A percentile compares a stretch with the other conserved stretches of the same genome.
Evolutionary conservation across 2,113 vertebrate species (phyloP).

Genomic region (Martes martes): DNA sequence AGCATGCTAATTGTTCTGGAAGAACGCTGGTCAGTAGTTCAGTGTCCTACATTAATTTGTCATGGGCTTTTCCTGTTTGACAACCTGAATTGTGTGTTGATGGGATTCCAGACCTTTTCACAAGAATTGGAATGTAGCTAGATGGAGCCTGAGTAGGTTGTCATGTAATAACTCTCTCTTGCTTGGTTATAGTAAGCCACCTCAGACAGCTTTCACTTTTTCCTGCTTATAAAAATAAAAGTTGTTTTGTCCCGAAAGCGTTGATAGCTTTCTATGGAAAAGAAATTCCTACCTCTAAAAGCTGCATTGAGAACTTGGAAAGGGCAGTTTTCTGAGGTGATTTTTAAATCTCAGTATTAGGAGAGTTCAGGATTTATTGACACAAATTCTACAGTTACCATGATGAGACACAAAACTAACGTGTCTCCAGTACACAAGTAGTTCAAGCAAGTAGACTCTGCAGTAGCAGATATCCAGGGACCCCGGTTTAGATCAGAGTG

Average conservation of each 20-base stretch:
- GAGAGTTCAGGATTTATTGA: constrained; percentile 39
- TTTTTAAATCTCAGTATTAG: constrained; percentile 20
- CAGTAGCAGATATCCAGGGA: constrained; percentile 16
- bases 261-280: constrained; percentile 78
- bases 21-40: constrained; percentile 13
- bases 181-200: neutral
- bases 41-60: neutral
- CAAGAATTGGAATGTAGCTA: constrained; percentile 20
- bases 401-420: constrained; percentile 28
- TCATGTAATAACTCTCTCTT: neutral
- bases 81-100: neutral
- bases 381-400: neutral
- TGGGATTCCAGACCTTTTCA: neutral
- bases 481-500: neutral
- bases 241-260: constrained; percentile 75
- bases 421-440: neutral
- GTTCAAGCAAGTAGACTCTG: constrained; percentile 3
- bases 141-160: neutral
- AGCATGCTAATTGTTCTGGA: neutral
- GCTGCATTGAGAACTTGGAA: constrained; percentile 67
- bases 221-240: constrained; percentile 38
- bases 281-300: constrained; percentile 81
- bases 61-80: neutral
- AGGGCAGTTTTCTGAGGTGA: constrained; percentile 73
- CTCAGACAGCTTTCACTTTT: constrained; percentile 11